Base-by-base conservation (phyloP, 2,113 vertebrate genomes). In the Etheostoma cragini region DNA sequence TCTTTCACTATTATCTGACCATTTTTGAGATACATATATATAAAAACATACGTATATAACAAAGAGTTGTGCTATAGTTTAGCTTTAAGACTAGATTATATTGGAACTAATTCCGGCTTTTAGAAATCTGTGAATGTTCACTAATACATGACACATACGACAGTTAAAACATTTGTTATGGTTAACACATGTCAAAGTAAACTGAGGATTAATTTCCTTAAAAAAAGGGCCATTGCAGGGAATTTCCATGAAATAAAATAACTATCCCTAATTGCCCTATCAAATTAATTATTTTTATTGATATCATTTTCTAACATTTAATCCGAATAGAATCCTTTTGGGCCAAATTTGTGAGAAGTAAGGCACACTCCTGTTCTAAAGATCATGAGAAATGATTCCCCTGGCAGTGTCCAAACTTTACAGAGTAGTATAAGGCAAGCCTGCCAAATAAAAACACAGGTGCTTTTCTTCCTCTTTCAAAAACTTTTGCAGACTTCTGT, bases 401-500 rank as follows among this genome's bases (percentile, higher is more conserved):
- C 45, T 62, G 88, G 50, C 58, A 83, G 82, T 21, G 72, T 89
- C 86, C 72, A 88, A 80, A 83, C 88, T 93, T 94, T 88, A 85
- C 90, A 72, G 90, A 92, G 90, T 87, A 87, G 83, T 89, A 89
- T 89, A 90, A 90, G 33, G 85, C 76, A 88, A 81, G 84, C 76
- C 82, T 72, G 80, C 76, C 46, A 69, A 88, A 91, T 94, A 92
- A 95, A 94, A 91, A 91, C 80, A 90, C 87, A 94, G 78, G 92
- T 88, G 88, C 89, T 90, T 89, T 81, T 89, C 85, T 89, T 91
- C 80, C 75, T 81, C 74, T 78, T 84, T 70, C 76, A 90, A 91
- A 91, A 84, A 89, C 83, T 84, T 89, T 89, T 83, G 92, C 93
- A 88, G 88, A 93, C 86, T 68, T 88, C 87, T 87, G 86, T 89